phyloP scores from a whole-genome alignment of 1,140 invertebrate genomes.

The Drosophila mojavensis region DNA sequence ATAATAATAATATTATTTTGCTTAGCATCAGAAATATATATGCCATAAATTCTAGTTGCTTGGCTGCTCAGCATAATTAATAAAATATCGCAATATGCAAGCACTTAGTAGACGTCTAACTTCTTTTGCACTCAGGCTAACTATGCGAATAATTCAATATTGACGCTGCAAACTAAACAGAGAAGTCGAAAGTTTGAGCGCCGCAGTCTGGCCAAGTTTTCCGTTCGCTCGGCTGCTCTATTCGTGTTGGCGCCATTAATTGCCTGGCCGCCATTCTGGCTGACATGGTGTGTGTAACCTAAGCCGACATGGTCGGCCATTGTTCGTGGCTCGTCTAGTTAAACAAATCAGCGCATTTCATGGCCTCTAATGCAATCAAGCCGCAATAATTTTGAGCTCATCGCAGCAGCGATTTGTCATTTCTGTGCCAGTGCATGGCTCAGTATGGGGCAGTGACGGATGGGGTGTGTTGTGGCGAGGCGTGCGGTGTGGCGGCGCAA shows the following conservation, averaged over 20 bases:
- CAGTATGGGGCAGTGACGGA: no score
- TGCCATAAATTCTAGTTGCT: not conserved
- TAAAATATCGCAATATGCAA: not conserved
- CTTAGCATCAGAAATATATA: no score
- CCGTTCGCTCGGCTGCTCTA: not conserved
- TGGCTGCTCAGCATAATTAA: not conserved
- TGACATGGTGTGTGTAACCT: slow-evolving; percentile 34
- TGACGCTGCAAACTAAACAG: not conserved
- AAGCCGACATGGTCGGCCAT: slow-evolving; percentile 37
- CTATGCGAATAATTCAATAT: no score
- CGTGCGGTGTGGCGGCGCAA: slow-evolving; percentile 1
- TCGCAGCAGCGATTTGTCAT: slow-evolving; percentile 71
- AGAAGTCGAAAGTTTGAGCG: slow-evolving; percentile 2
- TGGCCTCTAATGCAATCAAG: slow-evolving; percentile 76
- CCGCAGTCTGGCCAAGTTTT: not conserved
- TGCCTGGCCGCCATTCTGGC: slow-evolving; percentile 66
- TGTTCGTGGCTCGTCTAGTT: slow-evolving; percentile 45
- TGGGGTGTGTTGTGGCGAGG: not conserved
- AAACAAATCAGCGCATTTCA: slow-evolving; percentile 75
- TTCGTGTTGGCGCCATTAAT: slow-evolving; percentile 53
- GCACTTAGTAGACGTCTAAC: not conserved
- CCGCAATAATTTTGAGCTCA: slow-evolving; percentile 75
- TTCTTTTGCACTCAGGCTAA: not conserved
- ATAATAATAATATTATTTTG: no score
- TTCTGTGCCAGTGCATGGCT: slow-evolving; percentile 56